Evolutionary conservation across 1,140 invertebrate genomes (phyloP), one percentile per base, ranked within the genome.

Genomic region (Mycetomoellerius zeteki): DNA sequence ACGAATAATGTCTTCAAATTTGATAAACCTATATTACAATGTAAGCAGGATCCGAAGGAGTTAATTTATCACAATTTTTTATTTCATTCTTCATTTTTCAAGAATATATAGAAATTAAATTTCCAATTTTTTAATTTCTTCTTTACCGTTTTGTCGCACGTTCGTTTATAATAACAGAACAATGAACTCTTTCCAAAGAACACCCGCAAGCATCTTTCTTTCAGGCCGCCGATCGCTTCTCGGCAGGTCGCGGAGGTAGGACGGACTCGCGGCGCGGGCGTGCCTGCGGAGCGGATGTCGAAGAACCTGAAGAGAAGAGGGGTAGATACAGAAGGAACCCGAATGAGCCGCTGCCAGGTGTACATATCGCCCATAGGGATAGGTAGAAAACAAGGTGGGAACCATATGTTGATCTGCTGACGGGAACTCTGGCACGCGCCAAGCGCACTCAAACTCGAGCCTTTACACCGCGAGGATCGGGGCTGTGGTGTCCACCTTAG

Each of bases 351-450:
- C 81, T 89, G 94, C 93, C 94, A 95, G 94, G 94, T 95, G 94
- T 92, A 94, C 90, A 78, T 88, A 90, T 93, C 89, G 91, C 89
- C 92, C 87, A 92, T 85, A 91, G 93, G 93, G 93, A 95, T 94
- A 92, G 94, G 92, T 91, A 91, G 91, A 88, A 93, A 94, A 93
- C 91, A 92, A 94, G 92, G 93, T 93, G 93, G 93, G 92, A 93
- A 94, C 93, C 94, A 95, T 95, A 95, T 94, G 94, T 94, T 94
- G 94, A 93, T 94, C 92, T 85, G 92, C 86, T 91, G 91, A 92
- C 93, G 93, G 92, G 94, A 93, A 91, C 90, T 90, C 85, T 64
- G 94, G 94, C 94, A 94, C 94, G 94, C 94, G 94, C 93, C 94
- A 65, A 21, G 77, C 77, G 94, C 94, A 95, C 93, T 95, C 91